Percentiles rank a stretch among this genome's conserved stretches.
These are phyloP conservation scores for Chanos chanos DNA, from an alignment of 2,797 vertebrate species.

Conservation along the genomic window DNA sequence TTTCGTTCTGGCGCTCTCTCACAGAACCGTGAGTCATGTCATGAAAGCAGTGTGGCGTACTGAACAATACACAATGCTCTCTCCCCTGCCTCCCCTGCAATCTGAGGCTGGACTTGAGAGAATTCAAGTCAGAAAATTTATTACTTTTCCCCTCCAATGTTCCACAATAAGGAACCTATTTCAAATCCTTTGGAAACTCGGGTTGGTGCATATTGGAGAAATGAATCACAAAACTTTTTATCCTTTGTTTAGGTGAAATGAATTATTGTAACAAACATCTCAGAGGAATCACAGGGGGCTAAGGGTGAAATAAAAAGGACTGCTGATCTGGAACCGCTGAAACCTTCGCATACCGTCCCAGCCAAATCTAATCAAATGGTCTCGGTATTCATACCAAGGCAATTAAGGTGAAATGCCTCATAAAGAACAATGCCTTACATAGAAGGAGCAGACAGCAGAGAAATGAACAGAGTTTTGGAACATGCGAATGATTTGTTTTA, in stretches of 20 bases:
- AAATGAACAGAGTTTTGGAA: not conserved
- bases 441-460: not conserved
- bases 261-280: too few species aligned
- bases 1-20: constrained; percentile 12
- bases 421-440: not conserved
- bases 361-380: too few species aligned
- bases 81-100: constrained; percentile 1
- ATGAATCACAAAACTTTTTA: not conserved
- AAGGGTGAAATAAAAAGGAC: too few species aligned
- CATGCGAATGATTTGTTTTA: constrained; percentile 6
- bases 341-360: too few species aligned
- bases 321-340: too few species aligned
- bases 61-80: constrained; percentile 33
- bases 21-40: constrained; percentile 18
- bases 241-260: too few species aligned
- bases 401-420: too few species aligned
- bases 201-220: not conserved
- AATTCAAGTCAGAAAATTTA: constrained; percentile 11
- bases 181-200: not conserved
- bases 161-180: constrained; percentile 4
- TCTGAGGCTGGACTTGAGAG: constrained; percentile 1
- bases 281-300: too few species aligned
- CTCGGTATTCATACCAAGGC: too few species aligned
- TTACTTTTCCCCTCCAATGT: constrained; percentile 9
- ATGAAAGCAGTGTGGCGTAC: constrained; percentile 7